phyloP scores from a whole-genome alignment of 1,140 invertebrate genomes.

The Pristionchus pacificus region DNA sequence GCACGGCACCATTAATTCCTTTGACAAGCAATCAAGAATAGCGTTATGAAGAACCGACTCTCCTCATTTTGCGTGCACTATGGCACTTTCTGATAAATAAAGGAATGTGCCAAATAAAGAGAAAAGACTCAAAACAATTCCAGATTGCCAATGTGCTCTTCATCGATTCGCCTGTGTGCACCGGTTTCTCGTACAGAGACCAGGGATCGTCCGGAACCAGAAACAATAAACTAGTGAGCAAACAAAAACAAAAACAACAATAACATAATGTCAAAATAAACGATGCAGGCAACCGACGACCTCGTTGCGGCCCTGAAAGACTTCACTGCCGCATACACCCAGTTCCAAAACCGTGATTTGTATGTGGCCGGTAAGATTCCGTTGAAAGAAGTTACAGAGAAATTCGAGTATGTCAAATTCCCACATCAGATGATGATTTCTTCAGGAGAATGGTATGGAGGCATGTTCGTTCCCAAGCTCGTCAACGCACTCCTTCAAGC shows the following conservation, averaged over 20 bases:
- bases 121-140: conserved; percentile 53
- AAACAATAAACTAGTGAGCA: too few relatives aligned
- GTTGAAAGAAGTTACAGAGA: too few relatives aligned
- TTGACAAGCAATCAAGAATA: too few relatives aligned
- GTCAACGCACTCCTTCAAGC: conserved; percentile 37
- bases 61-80: too few relatives aligned
- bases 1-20: too few relatives aligned
- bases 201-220: conserved; percentile 45
- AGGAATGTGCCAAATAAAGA: too few relatives aligned
- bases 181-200: conserved; percentile 62
- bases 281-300: conserved; percentile 47
- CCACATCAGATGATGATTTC: too few relatives aligned
- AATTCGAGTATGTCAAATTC: background rate
- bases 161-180: conserved; percentile 63
- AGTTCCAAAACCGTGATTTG: conserved; percentile 59
- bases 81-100: too few relatives aligned
- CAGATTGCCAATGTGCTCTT: conserved; percentile 66
- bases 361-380: conserved; percentile 57
- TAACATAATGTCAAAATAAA: conserved; percentile 45
- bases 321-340: conserved; percentile 62
- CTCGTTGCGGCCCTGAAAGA: conserved; percentile 60
- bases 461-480: conserved; percentile 62
- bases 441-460: conserved; percentile 58
- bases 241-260: too few relatives aligned
- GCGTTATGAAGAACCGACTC: too few relatives aligned